phyloP scores from a whole-genome alignment of 2,888 invertebrate species.

The Drosophila helvetica region DNA sequence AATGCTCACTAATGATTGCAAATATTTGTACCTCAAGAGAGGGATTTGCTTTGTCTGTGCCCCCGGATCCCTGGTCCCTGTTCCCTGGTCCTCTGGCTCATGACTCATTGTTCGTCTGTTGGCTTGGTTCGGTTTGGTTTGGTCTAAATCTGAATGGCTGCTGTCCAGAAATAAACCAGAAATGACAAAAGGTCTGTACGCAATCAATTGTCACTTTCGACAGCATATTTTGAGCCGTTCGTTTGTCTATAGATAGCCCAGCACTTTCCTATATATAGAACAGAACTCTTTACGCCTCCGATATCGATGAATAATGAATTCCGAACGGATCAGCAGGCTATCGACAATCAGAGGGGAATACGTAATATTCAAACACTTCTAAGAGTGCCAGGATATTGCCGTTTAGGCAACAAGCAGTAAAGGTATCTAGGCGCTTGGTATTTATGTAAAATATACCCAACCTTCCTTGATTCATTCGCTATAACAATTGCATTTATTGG shows the following conservation, averaged over 20 bases:
- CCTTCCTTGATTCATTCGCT: neutral
- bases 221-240: constrained; percentile 69
- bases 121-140: neutral
- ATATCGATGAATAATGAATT: constrained; percentile 26
- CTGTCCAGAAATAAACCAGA: constrained; percentile 53
- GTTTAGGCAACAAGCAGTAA: no score
- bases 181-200: constrained; percentile 50
- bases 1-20: constrained; percentile 71
- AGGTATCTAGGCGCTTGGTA: no score
- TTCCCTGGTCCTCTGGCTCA: constrained; percentile 20
- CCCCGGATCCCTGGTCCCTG: constrained; percentile 17
- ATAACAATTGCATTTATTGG: neutral
- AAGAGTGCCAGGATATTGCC: neutral
- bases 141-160: constrained; percentile 57
- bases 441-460: neutral
- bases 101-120: constrained; percentile 57
- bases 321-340: constrained; percentile 6
- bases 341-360: neutral
- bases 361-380: no score
- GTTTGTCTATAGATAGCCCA: constrained; percentile 60
- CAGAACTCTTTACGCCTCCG: constrained; percentile 27
- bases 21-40: constrained; percentile 64
- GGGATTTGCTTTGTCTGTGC: constrained; percentile 42
- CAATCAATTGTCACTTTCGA: constrained; percentile 77
- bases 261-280: constrained; percentile 57